Percentiles rank a stretch among this genome's conserved stretches.
phyloP scores from a whole-genome alignment of 2,888 invertebrate genomes.

The Rhingia campestris region DNA sequence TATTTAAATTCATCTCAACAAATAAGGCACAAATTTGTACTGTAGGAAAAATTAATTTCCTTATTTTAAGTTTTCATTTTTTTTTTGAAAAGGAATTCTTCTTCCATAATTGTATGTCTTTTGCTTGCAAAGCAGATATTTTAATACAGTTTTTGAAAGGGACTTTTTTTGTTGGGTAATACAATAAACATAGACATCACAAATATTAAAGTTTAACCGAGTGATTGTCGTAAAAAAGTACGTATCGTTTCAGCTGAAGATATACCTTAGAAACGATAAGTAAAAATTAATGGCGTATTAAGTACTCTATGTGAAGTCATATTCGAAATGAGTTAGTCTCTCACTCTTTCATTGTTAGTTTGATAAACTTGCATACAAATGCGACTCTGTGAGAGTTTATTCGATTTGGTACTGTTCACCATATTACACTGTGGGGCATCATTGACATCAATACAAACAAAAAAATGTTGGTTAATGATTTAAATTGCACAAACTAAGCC shows the following conservation, averaged over 20 bases:
- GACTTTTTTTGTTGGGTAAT: background rate
- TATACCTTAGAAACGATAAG: background rate
- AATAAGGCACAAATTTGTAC: constrained; percentile 77
- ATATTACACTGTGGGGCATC: too few species aligned
- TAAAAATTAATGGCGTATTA: background rate
- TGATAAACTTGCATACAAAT: too few species aligned
- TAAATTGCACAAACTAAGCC: too few species aligned
- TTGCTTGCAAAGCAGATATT: constrained; percentile 1
- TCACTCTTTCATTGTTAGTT: too few species aligned
- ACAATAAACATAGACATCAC: constrained; percentile 3
- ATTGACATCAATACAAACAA: too few species aligned
- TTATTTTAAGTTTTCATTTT: constrained; percentile 27
- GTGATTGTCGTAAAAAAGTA: constrained; percentile 39
- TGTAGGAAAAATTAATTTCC: constrained; percentile 73
- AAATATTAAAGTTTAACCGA: constrained; percentile 10
- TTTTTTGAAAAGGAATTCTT: constrained; percentile 44
- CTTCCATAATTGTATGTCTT: constrained; percentile 34
- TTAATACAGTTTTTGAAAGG: background rate
- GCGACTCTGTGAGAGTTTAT: too few species aligned
- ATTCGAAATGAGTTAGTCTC: too few species aligned
- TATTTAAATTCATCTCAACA: constrained; percentile 68
- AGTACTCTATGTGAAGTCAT: background rate
- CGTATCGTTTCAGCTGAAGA: background rate
- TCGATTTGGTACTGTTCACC: too few species aligned
- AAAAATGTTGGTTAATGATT: too few species aligned